Evolutionary conservation across 2,797 vertebrate species (phyloP), one percentile per base, ranked within the genome.

Genomic region (Alcedo atthis): DNA sequence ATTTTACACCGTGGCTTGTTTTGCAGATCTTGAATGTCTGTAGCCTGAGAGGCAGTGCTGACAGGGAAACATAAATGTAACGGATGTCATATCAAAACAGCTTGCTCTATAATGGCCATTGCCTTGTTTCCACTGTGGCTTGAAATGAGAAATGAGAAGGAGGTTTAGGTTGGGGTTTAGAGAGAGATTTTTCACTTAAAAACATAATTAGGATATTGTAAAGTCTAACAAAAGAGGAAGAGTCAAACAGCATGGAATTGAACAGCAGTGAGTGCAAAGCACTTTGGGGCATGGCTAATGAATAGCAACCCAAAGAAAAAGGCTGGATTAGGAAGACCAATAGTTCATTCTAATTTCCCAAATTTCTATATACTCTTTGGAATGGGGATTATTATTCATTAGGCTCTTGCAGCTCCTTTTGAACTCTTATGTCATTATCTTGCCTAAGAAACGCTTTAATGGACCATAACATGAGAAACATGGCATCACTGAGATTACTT

Each of bases 221-320:
- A 90, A 82, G n/a, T 85, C 62, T 68, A 85, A 96, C 80, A 95
- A 93, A 95, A 94, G 81, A 77, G 62, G 76, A 93, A 79, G 70
- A 87, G 79, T 91, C 75, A 57, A 89, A 79, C 75, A 81, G 33
- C 51, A 40, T 87, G 57, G 30, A 93, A 40, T 30, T 91, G 49
- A 83, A 87, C 48, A 83, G 57, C 45, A 82, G 16, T 73, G 64
- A 90, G 79, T 26, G 22, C 54, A 89, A 90, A 94, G 35, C 42
- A 85, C 81, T 94, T 79, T 63, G 67, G 49, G 87, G 62, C 71
- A 74, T 26, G 9, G 32, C 35, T 92, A 58, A 89, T 80, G 66
- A 94, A 81, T 32, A 92, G 33, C 57, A 92, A 32, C 6, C 66
- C 73, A 80, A 68, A 88, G 59, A 75, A 92, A 90, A 93, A 55